Evolutionary conservation across 2,797 vertebrate genomes (phyloP).

Genomic region (Melopsittacus undulatus): DNA sequence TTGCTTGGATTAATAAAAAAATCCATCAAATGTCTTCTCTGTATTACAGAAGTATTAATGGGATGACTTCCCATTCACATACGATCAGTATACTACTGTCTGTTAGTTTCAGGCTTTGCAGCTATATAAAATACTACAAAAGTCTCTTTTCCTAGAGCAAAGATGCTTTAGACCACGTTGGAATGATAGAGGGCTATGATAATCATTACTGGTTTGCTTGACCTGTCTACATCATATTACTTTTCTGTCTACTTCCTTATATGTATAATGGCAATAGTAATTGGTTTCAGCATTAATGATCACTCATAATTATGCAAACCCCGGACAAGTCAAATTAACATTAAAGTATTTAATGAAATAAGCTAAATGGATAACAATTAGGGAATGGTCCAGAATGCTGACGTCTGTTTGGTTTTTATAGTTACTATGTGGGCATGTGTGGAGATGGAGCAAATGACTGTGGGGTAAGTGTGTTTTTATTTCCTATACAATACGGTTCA

Average conservation of each 20-base stretch:
- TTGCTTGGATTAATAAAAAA: background rate
- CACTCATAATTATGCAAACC: background rate
- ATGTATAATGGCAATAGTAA: background rate
- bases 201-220: background rate
- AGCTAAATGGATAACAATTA: background rate
- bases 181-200: background rate
- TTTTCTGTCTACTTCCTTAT: background rate
- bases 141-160: background rate
- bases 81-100: background rate
- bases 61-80: background rate
- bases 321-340: background rate
- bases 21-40: background rate
- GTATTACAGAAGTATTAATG: background rate
- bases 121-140: background rate
- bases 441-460: conserved; percentile 98
- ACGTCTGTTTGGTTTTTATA: conserved; percentile 65
- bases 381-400: conserved; percentile 22
- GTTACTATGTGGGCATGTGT: conserved; percentile 98
- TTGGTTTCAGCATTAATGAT: background rate
- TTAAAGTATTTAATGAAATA: background rate
- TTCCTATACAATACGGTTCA: background rate
- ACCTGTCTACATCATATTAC: background rate
- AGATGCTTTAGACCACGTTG: background rate
- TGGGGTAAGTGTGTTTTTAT: conserved; percentile 84
- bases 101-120: background rate